These are phyloP conservation scores for Coryphaenoides rupestris DNA, from an alignment of 2,113 vertebrate species.

Conservation along the genomic window DNA sequence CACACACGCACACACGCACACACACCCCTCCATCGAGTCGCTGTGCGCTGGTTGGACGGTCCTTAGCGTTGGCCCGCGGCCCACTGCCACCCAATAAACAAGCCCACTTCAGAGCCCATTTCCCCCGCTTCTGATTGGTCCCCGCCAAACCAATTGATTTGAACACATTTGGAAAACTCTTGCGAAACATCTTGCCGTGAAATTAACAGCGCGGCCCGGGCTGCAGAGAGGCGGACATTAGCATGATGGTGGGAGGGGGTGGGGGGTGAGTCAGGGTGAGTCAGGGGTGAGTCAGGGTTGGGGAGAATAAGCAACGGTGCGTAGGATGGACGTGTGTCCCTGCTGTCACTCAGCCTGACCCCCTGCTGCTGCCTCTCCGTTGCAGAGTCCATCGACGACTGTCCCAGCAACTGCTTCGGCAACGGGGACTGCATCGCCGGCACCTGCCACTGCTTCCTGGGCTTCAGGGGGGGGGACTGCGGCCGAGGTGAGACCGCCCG, in stretches of 20 bases:
- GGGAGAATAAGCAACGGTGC: slow-evolving; percentile 45
- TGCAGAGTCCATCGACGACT: slow-evolving; percentile 93
- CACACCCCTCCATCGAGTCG: too few species aligned
- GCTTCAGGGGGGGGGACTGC: slow-evolving; percentile 93
- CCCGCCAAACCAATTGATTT: slow-evolving; percentile 1
- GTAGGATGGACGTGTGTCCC: slow-evolving; percentile 32
- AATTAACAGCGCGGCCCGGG: slow-evolving; percentile 12
- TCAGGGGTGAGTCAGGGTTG: slow-evolving; percentile 45
- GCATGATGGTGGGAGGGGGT: neutral
- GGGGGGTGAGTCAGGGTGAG: slow-evolving; percentile 43
- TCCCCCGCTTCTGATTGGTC: neutral
- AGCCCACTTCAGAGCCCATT: neutral
- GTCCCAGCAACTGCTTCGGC: slow-evolving; percentile 96
- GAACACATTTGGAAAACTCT: slow-evolving; percentile 26
- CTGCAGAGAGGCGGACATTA: slow-evolving; percentile 28
- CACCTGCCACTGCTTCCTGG: slow-evolving; percentile 93
- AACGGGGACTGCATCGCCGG: slow-evolving; percentile 95
- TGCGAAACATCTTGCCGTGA: slow-evolving; percentile 28
- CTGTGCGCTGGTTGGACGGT: too few species aligned
- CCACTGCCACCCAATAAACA: too few species aligned
- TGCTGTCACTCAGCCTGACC: slow-evolving; percentile 48
- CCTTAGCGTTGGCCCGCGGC: too few species aligned
- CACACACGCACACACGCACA: too few species aligned
- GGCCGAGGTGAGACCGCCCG: slow-evolving; percentile 81
- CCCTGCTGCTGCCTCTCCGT: slow-evolving; percentile 52